phyloP scores from a whole-genome alignment of 1,140 invertebrate species.

The Bathynomus jamesi region DNA sequence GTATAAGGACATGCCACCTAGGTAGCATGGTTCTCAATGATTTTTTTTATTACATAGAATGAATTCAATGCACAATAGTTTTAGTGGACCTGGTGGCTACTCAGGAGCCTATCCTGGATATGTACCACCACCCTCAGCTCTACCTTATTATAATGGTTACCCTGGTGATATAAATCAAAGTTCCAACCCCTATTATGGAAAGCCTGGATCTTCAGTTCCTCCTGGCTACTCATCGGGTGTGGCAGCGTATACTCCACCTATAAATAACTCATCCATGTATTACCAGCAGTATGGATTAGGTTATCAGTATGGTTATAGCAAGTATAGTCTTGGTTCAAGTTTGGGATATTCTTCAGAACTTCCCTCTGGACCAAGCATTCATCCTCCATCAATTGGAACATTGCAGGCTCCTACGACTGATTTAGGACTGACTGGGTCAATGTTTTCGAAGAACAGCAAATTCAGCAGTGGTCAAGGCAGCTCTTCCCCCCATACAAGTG shows the following conservation, averaged over 20 bases:
- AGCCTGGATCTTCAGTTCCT: conserved; percentile 23
- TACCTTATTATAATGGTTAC: conserved; percentile 37
- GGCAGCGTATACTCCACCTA: conserved; percentile 32
- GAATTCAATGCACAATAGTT: conserved; percentile 38
- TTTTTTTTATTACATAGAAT: conserved; percentile 24
- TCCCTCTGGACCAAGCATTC: conserved; percentile 26
- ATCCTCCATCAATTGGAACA: conserved; percentile 27
- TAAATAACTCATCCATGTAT: conserved; percentile 36
- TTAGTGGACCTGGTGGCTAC: conserved; percentile 36
- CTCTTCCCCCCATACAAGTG: conserved; percentile 18
- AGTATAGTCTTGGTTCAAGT: conserved; percentile 32
- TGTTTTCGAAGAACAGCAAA: conserved; percentile 31
- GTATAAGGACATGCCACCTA: neutral
- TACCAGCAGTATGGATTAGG: conserved; percentile 37
- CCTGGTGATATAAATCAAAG: conserved; percentile 34
- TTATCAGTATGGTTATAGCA: conserved; percentile 36
- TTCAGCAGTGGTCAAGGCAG: conserved; percentile 20
- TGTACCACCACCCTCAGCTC: conserved; percentile 34
- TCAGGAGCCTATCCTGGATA: conserved; percentile 36
- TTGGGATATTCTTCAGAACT: conserved; percentile 34
- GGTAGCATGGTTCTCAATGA: neutral
- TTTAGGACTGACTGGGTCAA: conserved; percentile 32
- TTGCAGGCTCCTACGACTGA: conserved; percentile 36
- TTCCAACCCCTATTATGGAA: conserved; percentile 37
- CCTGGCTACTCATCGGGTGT: conserved; percentile 36